A percentile compares a stretch with the other conserved stretches of the same genome.
Evolutionary conservation across 1,140 invertebrate genomes (phyloP).

Genomic region (Danaus melanippus): DNA sequence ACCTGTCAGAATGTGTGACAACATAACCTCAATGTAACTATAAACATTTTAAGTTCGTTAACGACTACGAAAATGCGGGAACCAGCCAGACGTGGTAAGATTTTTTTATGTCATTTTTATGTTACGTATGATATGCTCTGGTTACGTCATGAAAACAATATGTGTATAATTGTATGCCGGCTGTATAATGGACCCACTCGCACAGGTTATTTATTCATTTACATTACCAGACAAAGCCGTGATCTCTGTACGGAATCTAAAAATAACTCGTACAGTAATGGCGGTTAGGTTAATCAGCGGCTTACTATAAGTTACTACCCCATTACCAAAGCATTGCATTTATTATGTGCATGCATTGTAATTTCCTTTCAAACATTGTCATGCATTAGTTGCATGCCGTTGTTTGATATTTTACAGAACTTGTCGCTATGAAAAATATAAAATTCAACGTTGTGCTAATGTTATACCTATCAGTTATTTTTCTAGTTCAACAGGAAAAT

Average conservation of each 20-base stretch:
- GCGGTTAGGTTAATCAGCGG: constrained; percentile 65
- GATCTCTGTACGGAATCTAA: constrained; percentile 64
- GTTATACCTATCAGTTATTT: no score
- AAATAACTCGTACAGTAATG: constrained; percentile 59
- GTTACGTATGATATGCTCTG: constrained; percentile 25
- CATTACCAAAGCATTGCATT: constrained; percentile 6
- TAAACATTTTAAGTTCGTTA: constrained; percentile 26
- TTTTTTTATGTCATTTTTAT: constrained; percentile 7
- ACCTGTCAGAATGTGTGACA: constrained; percentile 63
- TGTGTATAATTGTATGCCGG: constrained; percentile 37
- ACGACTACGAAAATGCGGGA: constrained; percentile 45
- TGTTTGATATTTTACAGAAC: no score
- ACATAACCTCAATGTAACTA: constrained; percentile 46
- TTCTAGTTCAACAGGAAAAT: no score
- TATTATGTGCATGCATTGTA: no score
- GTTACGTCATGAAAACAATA: constrained; percentile 39
- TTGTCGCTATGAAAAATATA: no score
- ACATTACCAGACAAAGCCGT: constrained; percentile 65
- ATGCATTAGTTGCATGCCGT: no score
- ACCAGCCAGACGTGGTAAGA: constrained; percentile 41
- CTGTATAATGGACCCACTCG: constrained; percentile 22
- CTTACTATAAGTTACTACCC: constrained; percentile 47
- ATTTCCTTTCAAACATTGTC: no score
- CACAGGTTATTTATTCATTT: constrained; percentile 43
- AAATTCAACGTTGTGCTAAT: no score